These are phyloP conservation scores for Sesamia nonagrioides DNA, from an alignment of 1,140 invertebrate species.

Conservation along the genomic window DNA sequence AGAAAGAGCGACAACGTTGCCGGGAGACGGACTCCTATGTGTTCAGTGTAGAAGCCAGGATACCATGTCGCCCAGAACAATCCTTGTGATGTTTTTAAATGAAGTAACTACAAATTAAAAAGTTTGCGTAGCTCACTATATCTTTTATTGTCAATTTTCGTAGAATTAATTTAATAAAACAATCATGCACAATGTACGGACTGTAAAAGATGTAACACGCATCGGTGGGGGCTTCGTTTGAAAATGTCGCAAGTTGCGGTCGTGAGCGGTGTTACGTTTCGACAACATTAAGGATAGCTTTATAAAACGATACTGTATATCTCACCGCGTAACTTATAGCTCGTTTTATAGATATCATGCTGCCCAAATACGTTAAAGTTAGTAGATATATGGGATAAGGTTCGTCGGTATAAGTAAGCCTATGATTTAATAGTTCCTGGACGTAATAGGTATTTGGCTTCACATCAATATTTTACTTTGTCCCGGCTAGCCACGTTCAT, in stretches of 20 bases:
- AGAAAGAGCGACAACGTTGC: conserved; percentile 57
- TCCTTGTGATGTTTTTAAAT: conserved; percentile 76
- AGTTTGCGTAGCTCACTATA: conserved; percentile 59
- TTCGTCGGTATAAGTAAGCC: conserved; percentile 48
- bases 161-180: conserved; percentile 53
- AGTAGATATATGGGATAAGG: conserved; percentile 60
- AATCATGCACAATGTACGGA: conserved; percentile 54
- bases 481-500: conserved; percentile 53
- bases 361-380: conserved; percentile 69
- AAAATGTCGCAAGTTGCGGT: conserved; percentile 72
- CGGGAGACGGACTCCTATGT: conserved; percentile 73
- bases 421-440: conserved; percentile 50
- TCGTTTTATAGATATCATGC: conserved; percentile 69
- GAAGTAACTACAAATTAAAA: conserved; percentile 59
- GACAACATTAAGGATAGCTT: conserved; percentile 65
- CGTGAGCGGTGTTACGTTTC: conserved; percentile 56
- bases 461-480: conserved; percentile 45
- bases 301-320: conserved; percentile 71
- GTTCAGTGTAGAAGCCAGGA: conserved; percentile 77
- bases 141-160: conserved; percentile 62
- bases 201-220: conserved; percentile 62
- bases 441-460: conserved; percentile 49
- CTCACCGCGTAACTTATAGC: conserved; percentile 78
- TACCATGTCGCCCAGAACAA: conserved; percentile 63
- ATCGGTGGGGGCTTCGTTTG: conserved; percentile 60